Base-by-base conservation (phyloP, 2,888 invertebrate species). In the Chrysopilus asiliformis region DNA sequence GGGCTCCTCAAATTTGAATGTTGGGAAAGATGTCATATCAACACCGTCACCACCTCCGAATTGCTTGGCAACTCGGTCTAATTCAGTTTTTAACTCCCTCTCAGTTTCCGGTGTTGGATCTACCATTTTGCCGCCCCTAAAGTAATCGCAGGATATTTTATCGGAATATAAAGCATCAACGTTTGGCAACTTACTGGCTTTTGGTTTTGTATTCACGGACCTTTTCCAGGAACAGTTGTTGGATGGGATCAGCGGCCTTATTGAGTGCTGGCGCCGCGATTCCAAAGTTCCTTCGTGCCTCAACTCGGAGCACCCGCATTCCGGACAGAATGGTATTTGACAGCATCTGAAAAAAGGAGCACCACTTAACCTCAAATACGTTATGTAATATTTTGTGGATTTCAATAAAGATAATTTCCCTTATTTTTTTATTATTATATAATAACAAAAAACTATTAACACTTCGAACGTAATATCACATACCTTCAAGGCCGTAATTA, bases 141-240 rank as follows among this genome's bases (percentile, higher is more conserved):
- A 22, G n/a, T n/a, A n/a, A n/a, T n/a, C n/a, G n/a, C n/a, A n/a
- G n/a, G n/a, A n/a, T n/a, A n/a, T n/a, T 16, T 9, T n/a, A 27
- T 27, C 8, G 28, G 28, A 27, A 27, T 7, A 27, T 27, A 12
- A 15, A 14, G 18, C 3, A 18, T 12, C 15, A 19, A 10, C 25
- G 16, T 15, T 15, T 8, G 15, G 4, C 15, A 49, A 72, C 79
- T 70, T 72, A 90, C 90, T 72, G 64, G 70, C 83, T 82, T 60
- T 90, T 89, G 50, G 77, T 68, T 56, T 76, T 81, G 68, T 90
- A 95, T 66, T 93, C 91, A 44, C 77, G 72, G 47, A 94, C 72
- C 74, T 94, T 93, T 48, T 93, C 86, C 25, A 94, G 59, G 62
- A 95, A 95, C 34, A 94, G 66, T 61, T 93, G 82, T 61, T 94